phyloP scores from a whole-genome alignment of 2,888 invertebrate species.

The Liodrosophila aerea region DNA sequence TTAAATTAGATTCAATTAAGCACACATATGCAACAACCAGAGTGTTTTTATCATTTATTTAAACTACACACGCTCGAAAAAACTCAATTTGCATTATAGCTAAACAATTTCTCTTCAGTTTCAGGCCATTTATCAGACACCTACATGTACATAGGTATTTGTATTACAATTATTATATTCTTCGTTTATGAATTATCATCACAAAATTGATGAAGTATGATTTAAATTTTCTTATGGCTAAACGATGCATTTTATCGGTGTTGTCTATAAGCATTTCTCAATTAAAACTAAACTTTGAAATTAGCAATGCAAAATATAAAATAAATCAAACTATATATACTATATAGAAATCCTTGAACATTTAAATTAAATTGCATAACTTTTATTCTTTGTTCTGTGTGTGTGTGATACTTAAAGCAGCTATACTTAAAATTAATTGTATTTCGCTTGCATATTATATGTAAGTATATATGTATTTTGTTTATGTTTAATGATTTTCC shows the following conservation, averaged over 20 bases:
- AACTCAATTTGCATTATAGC: slow-evolving; percentile 26
- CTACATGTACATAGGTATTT: slow-evolving; percentile 20
- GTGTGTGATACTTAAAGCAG: slow-evolving; percentile 58
- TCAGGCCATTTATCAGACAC: slow-evolving; percentile 35
- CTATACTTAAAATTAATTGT: slow-evolving; percentile 71
- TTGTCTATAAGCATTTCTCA: slow-evolving; percentile 36
- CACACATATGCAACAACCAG: slow-evolving; percentile 64
- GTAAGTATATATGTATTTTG: slow-evolving; percentile 42
- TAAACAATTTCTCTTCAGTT: slow-evolving; percentile 36
- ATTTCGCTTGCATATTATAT: slow-evolving; percentile 58
- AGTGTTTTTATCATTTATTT: slow-evolving; percentile 45
- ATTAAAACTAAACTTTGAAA: slow-evolving; percentile 49
- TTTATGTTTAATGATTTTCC: slow-evolving; percentile 41
- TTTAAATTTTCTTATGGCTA: slow-evolving; percentile 64
- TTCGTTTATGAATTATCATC: slow-evolving; percentile 59
- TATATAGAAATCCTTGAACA: not conserved
- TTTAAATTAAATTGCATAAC: slow-evolving; percentile 39
- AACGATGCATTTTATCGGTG: slow-evolving; percentile 42
- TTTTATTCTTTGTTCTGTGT: slow-evolving; percentile 53
- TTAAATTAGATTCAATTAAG: slow-evolving; percentile 43
- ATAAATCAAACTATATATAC: slow-evolving; percentile 16
- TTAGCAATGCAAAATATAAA: slow-evolving; percentile 35
- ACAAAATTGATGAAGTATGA: slow-evolving; percentile 72
- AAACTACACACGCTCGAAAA: slow-evolving; percentile 43
- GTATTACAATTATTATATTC: slow-evolving; percentile 26